Evolutionary conservation across 1,140 invertebrate genomes (phyloP), one percentile per base, ranked within the genome.

Genomic region (Lepidurus arcticus): DNA sequence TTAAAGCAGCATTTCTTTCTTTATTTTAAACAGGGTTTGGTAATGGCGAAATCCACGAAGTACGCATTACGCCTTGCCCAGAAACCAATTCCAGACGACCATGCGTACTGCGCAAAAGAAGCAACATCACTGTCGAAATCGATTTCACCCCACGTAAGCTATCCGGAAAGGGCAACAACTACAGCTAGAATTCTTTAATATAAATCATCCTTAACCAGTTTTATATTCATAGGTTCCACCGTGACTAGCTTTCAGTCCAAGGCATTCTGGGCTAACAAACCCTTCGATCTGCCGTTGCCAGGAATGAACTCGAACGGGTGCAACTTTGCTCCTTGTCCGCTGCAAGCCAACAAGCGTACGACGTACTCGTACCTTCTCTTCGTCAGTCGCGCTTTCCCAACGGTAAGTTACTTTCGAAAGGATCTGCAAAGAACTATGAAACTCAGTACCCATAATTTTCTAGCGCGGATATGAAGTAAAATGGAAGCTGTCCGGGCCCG

Each of bases 191-290:
- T 7, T 24, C 21, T 4, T 11, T 21, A 44, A 42, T 13, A 74
- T 75, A 75, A 74, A 24, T 10, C 73, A n/a, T 11, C 34, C 45
- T 24, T 76, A 10, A 24, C 24, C 75, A n/a, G 42, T 24, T 75
- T 75, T 21, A 7, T 13, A 21, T 74, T 53, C 16, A n/a, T 74
- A 78, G 78, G 42, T 44, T 73, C 74, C 24, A 44, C 13, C 6
- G 75, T 73, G 42, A 21, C 42, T n/a, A 26, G 42, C 44, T 42
- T 74, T 16, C 65, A 79, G 42, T 76, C 77, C 42, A 80, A 77
- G 43, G 79, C 79, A 10, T 80, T 74, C 24, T 80, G 79, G 79
- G 79, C 79, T 73, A 80, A 80, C 73, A 77, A 76, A 53, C 34
- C 77, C 42, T 43, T 78, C 9, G 79, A 80, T 13, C 21, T 80